These are phyloP conservation scores for Hippocampus comes DNA, from an alignment of 2,113 vertebrate species.

Conservation along the genomic window DNA sequence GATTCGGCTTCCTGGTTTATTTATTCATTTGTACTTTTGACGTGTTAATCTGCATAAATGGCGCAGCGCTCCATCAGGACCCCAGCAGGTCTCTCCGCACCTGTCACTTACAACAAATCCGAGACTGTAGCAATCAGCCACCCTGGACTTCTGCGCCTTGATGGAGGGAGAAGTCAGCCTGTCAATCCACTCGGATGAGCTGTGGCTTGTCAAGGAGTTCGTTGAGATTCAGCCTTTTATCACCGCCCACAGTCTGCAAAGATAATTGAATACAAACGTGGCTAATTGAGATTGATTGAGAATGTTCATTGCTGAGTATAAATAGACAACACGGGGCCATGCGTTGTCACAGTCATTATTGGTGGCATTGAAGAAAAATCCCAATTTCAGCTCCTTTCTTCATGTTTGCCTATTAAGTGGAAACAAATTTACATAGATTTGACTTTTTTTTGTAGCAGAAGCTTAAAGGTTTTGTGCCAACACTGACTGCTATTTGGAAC, in stretches of 20 bases:
- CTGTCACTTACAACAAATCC: slow-evolving; percentile 62
- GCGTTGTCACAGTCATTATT: not conserved
- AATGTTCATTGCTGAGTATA: not conserved
- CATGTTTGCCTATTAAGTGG: not conserved
- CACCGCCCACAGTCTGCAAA: slow-evolving; percentile 23
- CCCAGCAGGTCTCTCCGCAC: slow-evolving; percentile 43
- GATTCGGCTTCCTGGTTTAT: slow-evolving; percentile 67
- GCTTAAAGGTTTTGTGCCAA: too few species aligned
- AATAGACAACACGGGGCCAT: slow-evolving; percentile 1
- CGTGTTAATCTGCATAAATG: slow-evolving; percentile 72
- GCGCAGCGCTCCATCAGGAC: slow-evolving; percentile 59
- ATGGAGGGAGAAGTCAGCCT: slow-evolving; percentile 41
- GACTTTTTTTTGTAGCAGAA: too few species aligned
- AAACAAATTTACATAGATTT: too few species aligned
- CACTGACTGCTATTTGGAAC: too few species aligned
- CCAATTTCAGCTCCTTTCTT: not conserved
- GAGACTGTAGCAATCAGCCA: slow-evolving; percentile 47
- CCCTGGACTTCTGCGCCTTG: slow-evolving; percentile 35
- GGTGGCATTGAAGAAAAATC: not conserved
- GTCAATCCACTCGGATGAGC: slow-evolving; percentile 49
- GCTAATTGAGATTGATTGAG: slow-evolving; percentile 50
- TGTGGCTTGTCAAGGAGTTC: slow-evolving; percentile 29
- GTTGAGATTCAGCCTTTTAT: slow-evolving; percentile 49
- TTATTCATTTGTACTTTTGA: slow-evolving; percentile 75
- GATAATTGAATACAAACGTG: slow-evolving; percentile 37